Evolutionary conservation across 2,113 vertebrate species (phyloP).

Genomic region (Varanus komodoensis): DNA sequence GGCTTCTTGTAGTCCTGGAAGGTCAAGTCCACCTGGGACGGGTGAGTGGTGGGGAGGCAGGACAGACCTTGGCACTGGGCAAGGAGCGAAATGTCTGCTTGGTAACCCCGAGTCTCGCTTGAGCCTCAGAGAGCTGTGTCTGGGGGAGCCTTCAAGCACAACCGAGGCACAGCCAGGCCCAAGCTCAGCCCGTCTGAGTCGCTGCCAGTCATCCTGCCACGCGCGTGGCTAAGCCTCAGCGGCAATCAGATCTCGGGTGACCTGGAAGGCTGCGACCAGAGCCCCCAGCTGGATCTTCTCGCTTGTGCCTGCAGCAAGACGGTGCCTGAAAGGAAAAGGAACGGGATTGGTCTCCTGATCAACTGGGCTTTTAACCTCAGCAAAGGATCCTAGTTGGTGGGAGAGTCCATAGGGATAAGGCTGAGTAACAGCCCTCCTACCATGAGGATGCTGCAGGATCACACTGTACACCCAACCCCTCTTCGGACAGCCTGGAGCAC

Average conservation of each 20-base stretch:
- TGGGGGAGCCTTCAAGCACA: background rate
- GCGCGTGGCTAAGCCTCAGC: constrained; percentile 79
- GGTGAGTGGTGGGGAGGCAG: too few species aligned
- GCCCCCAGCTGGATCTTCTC: constrained; percentile 98
- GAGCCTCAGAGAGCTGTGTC: background rate
- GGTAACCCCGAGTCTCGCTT: background rate
- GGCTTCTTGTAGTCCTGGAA: background rate
- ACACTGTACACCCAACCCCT: background rate
- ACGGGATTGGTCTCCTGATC: background rate
- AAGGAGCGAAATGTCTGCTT: background rate
- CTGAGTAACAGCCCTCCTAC: background rate
- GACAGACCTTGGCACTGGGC: background rate
- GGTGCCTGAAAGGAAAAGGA: constrained; percentile 80
- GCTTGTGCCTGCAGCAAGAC: constrained; percentile 89
- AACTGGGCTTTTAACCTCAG: too few species aligned
- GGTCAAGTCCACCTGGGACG: background rate
- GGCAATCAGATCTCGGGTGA: constrained; percentile 91
- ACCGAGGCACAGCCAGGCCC: fast-evolving
- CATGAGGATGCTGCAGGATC: background rate
- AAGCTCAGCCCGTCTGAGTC: background rate
- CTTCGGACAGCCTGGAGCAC: too few species aligned
- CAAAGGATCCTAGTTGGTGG: background rate
- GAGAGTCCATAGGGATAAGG: background rate
- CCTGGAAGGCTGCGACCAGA: constrained; percentile 94
- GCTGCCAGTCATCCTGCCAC: too few species aligned